These are phyloP conservation scores for Dyspetes luteomarginatus DNA, from an alignment of 2,888 invertebrate species.

Conservation along the genomic window DNA sequence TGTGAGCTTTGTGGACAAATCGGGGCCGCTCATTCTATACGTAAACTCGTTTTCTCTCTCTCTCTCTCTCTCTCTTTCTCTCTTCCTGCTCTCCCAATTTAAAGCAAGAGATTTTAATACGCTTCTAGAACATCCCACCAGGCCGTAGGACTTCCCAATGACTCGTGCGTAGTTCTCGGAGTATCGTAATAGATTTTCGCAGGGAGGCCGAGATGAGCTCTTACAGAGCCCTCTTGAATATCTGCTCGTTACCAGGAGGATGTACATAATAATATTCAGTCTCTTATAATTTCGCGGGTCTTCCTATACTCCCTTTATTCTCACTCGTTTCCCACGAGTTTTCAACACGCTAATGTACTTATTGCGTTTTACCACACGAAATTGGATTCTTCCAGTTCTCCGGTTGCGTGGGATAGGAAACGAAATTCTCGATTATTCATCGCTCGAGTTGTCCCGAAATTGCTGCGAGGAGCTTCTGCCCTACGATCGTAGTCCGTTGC, in stretches of 20 bases:
- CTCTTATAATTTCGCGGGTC: constrained; percentile 10
- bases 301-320: background rate
- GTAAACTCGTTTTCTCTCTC: background rate
- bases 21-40: constrained; percentile 20
- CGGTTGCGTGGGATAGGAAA: constrained; percentile 31
- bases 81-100: background rate
- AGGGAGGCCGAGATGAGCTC: background rate
- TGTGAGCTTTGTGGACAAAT: constrained; percentile 15
- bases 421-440: constrained; percentile 18
- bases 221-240: background rate
- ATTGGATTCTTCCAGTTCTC: constrained; percentile 40
- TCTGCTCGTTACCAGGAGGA: background rate
- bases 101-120: background rate
- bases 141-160: constrained; percentile 24
- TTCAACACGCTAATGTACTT: background rate
- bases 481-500: too few species aligned
- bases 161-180: constrained; percentile 23
- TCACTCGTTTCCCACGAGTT: constrained; percentile 20
- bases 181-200: constrained; percentile 44
- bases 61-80: background rate
- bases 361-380: constrained; percentile 2
- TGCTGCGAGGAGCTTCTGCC: too few species aligned
- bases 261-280: background rate
- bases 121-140: background rate
- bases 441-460: background rate